Evolutionary conservation across 64 coral and sea anemone genomes (phyloP).

Genomic region (Actinia tenebrosa): DNA sequence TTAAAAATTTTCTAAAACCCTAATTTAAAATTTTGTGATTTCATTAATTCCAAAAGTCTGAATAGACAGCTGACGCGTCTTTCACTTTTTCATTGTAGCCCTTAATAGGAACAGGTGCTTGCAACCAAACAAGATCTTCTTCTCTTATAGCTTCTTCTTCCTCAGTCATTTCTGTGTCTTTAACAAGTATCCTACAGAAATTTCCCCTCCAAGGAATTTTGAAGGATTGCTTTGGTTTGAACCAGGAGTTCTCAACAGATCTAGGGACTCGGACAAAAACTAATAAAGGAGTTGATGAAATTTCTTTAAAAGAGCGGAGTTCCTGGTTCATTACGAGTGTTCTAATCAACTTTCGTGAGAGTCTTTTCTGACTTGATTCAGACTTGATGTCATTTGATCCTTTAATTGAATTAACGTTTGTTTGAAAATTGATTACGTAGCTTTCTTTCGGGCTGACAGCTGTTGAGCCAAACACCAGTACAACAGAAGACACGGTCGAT

Average conservation of each 20-base stretch:
- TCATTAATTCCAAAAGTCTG: conserved; percentile 10
- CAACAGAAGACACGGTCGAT: conserved; percentile 23
- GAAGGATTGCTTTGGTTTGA: conserved; percentile 79
- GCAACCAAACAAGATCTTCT: conserved; percentile 72
- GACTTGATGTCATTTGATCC: conserved; percentile 1
- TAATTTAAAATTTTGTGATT: not conserved
- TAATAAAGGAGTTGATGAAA: conserved; percentile 78
- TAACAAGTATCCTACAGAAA: conserved; percentile 48
- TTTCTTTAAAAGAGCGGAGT: conserved; percentile 60
- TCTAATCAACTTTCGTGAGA: conserved; percentile 77
- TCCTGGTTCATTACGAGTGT: conserved; percentile 72
- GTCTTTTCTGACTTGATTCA: conserved; percentile 9
- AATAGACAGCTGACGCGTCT: not conserved
- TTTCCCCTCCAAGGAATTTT: conserved; percentile 76
- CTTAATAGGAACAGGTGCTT: conserved; percentile 69
- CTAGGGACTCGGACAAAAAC: conserved; percentile 58
- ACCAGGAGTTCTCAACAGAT: conserved; percentile 55
- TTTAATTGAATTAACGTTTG: not conserved
- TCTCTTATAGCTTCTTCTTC: not conserved
- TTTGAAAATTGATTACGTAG: conserved; percentile 41
- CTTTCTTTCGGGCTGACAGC: conserved; percentile 67
- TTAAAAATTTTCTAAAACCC: not conserved
- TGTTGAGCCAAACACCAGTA: conserved; percentile 59
- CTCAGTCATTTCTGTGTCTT: conserved; percentile 7
- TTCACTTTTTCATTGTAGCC: conserved; percentile 40